Conservation (phyloP, 2,113 vertebrate species). For the Serilophus lunatus region DNA sequence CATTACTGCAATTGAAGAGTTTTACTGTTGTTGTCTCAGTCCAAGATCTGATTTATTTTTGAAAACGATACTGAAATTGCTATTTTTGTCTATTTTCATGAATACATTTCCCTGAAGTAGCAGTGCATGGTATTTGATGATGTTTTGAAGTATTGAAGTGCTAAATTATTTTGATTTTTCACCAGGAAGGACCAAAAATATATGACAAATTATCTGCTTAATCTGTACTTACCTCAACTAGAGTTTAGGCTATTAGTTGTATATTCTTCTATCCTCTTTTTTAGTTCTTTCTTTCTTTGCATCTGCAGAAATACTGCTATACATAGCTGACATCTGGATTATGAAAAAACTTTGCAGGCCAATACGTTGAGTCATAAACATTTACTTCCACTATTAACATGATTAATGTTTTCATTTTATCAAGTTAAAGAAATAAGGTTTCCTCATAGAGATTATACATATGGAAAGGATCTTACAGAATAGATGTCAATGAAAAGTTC, state of each 20-base stretch:
- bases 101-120: not conserved
- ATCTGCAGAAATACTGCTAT: not conserved
- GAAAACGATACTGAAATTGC: not conserved
- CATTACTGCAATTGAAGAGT: not conserved
- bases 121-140: not conserved
- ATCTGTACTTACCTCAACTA: not conserved
- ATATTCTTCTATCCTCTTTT: not conserved
- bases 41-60: not conserved
- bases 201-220: not conserved
- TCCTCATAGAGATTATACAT: not conserved
- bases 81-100: not conserved
- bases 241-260: not conserved
- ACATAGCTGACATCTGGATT: not conserved
- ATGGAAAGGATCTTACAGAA: not conserved
- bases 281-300: not conserved
- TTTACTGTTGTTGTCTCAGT: not conserved
- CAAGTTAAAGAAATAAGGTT: not conserved
- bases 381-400: not conserved
- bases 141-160: not conserved
- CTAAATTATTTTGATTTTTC: not conserved
- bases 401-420: not conserved
- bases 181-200: not conserved
- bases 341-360: not conserved
- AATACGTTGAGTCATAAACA: not conserved
- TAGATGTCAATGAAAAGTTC: not conserved